These are phyloP conservation scores for Tigriopus japonicus DNA, from an alignment of 1,140 invertebrate species.

Conservation along the genomic window DNA sequence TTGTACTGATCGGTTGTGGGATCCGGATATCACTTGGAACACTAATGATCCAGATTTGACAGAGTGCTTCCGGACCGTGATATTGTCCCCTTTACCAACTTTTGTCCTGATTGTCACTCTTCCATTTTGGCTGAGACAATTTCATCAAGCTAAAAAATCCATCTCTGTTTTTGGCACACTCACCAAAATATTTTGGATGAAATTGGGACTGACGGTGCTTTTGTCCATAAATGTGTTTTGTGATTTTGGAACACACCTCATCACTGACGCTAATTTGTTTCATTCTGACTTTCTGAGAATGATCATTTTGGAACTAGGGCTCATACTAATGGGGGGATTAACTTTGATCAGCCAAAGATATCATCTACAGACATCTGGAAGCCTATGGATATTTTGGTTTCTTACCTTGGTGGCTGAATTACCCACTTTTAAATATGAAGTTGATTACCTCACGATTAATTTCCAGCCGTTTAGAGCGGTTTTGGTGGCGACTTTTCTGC, in stretches of 20 bases:
- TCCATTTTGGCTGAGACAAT: slow-evolving; percentile 46
- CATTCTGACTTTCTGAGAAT: no score
- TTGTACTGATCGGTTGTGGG: slow-evolving; percentile 2
- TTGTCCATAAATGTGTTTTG: not conserved
- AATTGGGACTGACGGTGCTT: not conserved
- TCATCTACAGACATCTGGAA: no score
- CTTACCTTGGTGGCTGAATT: no score
- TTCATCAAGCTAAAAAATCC: not conserved
- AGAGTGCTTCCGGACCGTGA: slow-evolving; percentile 67
- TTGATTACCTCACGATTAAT: not conserved
- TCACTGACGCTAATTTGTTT: not conserved
- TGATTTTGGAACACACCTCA: not conserved
- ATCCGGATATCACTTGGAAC: slow-evolving; percentile 36
- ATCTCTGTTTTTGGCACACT: not conserved
- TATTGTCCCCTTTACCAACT: slow-evolving; percentile 57
- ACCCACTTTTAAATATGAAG: no score
- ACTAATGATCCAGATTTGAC: slow-evolving; percentile 61
- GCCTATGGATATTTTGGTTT: no score
- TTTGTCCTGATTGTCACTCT: slow-evolving; percentile 56
- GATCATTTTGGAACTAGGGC: no score
- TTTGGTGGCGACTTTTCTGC: not conserved
- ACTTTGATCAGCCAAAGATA: no score
- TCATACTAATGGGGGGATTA: no score
- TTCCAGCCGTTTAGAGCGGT: not conserved
- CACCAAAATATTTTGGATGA: not conserved